Evolutionary conservation across 2,888 invertebrate genomes (phyloP).

Genomic region (Synanthedon vespiformis): DNA sequence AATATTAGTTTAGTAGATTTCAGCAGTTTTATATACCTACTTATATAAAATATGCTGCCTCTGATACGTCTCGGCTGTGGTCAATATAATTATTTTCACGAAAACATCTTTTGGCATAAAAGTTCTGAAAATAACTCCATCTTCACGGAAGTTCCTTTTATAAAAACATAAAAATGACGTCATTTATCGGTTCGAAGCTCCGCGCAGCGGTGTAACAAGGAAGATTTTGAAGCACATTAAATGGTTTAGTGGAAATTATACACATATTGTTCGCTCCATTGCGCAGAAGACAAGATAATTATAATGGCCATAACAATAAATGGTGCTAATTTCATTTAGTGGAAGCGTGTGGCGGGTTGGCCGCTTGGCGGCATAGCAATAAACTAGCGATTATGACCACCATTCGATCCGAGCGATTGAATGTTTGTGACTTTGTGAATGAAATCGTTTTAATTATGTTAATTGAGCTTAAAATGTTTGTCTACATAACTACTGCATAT

Average conservation of each 20-base stretch:
- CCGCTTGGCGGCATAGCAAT: constrained; percentile 16
- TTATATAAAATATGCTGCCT: no score
- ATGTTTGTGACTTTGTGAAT: background rate
- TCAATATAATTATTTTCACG: no score
- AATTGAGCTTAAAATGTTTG: no score
- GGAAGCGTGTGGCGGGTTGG: constrained; percentile 25
- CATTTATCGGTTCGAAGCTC: constrained; percentile 5
- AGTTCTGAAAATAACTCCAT: background rate
- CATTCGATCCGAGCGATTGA: constrained; percentile 14
- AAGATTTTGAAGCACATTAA: constrained; percentile 17
- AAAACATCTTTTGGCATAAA: background rate
- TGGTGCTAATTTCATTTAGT: constrained; percentile 30
- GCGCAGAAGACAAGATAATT: constrained; percentile 22
- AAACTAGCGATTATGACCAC: constrained; percentile 31
- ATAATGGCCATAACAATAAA: constrained; percentile 33
- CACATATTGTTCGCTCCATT: constrained; percentile 10
- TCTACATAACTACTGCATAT: no score
- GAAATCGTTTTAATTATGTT: no score
- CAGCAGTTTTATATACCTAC: no score
- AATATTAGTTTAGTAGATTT: no score
- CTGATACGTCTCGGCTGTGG: no score
- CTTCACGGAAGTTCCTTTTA: background rate
- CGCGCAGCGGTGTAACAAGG: background rate
- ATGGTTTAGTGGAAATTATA: constrained; percentile 16
- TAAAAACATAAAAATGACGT: background rate